phyloP scores from a whole-genome alignment of 1,140 invertebrate species.

The Hylaeus anthracinus region DNA sequence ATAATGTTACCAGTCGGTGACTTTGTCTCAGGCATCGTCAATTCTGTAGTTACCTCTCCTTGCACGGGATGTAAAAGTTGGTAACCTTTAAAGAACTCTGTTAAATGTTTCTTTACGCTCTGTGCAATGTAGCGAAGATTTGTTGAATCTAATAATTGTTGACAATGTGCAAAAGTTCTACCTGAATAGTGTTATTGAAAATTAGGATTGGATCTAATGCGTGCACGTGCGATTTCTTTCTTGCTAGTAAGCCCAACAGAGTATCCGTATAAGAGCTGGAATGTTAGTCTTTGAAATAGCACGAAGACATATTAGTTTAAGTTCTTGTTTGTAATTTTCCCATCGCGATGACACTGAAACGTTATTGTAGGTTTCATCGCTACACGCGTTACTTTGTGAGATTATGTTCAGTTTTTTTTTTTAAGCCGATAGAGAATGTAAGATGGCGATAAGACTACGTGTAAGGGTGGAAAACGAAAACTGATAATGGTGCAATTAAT shows the following conservation, averaged over 20 bases:
- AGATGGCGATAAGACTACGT: neutral
- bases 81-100: no score
- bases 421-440: neutral
- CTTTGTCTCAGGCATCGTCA: no score
- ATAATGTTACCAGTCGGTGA: neutral
- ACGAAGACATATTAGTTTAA: neutral
- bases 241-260: conserved; percentile 1
- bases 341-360: neutral
- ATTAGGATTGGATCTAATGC: neutral
- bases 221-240: neutral
- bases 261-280: conserved; percentile 19
- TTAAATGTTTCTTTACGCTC: no score
- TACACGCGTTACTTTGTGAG: neutral
- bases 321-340: neutral
- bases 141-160: neutral
- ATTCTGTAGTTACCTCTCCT: no score
- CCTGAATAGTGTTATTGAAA: neutral
- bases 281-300: conserved; percentile 5
- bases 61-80: no score
- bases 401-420: neutral
- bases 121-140: neutral
- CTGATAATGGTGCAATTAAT: neutral
- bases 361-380: neutral
- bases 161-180: neutral
- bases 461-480: neutral